Conservation (phyloP, 2,797 vertebrate species). For the Eutrigla gurnardus region DNA sequence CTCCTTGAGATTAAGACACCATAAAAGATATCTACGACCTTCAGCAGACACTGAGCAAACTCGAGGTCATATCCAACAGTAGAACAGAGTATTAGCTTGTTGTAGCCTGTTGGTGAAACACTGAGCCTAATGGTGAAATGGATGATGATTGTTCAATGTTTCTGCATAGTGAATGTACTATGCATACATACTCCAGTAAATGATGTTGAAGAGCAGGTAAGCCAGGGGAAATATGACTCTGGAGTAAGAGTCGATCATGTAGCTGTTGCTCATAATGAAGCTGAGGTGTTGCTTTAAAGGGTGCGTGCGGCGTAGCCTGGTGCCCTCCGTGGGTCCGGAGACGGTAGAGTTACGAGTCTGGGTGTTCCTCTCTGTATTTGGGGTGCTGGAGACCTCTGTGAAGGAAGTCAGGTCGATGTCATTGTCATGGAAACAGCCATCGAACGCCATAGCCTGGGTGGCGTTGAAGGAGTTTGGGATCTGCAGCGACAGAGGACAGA, state of each 20-base stretch:
- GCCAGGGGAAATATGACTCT: slow-evolving; percentile 90
- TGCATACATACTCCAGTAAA: slow-evolving; percentile 92
- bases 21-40: slow-evolving; percentile 6
- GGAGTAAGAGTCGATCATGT: slow-evolving; percentile 92
- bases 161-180: slow-evolving; percentile 38
- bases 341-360: slow-evolving; percentile 68
- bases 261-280: slow-evolving; percentile 92
- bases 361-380: slow-evolving; percentile 83
- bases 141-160: not conserved
- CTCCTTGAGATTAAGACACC: slow-evolving; percentile 26
- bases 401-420: slow-evolving; percentile 85
- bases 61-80: slow-evolving; percentile 1
- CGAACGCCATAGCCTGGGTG: slow-evolving; percentile 90
- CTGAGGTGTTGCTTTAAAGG: slow-evolving; percentile 82
- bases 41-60: slow-evolving; percentile 37
- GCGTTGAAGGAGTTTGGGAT: slow-evolving; percentile 84
- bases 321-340: slow-evolving; percentile 75
- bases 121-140: not conserved
- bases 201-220: slow-evolving; percentile 92
- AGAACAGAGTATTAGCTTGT: slow-evolving; percentile 9
- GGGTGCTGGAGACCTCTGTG: slow-evolving; percentile 79
- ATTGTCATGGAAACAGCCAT: slow-evolving; percentile 90
- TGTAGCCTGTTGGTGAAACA: slow-evolving; percentile 18
- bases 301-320: slow-evolving; percentile 83
- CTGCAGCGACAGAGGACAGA: slow-evolving; percentile 74